A percentile compares a stretch with the other conserved stretches of the same genome.
These are phyloP conservation scores for Pungitius pungitius DNA, from an alignment of 2,113 vertebrate genomes.

Conservation along the genomic window DNA sequence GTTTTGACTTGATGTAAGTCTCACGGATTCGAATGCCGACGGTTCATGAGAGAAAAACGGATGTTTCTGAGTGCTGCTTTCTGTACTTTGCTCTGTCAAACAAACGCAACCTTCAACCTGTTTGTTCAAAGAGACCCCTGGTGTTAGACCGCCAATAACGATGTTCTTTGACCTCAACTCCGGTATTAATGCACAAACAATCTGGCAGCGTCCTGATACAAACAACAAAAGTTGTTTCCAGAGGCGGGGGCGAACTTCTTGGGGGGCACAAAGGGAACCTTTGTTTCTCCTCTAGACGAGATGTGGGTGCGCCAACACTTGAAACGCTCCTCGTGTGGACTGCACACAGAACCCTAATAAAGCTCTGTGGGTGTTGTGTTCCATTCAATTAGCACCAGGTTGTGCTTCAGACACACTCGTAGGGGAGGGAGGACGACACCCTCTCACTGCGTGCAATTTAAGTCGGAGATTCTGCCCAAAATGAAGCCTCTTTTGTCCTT, in stretches of 20 bases:
- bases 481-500: constrained; percentile 34
- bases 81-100: constrained; percentile 34
- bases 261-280: constrained; percentile 52
- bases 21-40: background rate
- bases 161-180: constrained; percentile 30
- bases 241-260: constrained; percentile 30
- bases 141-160: constrained; percentile 7
- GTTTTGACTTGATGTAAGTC: background rate
- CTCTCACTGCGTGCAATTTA: constrained; percentile 2
- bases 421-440: constrained; percentile 27
- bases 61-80: background rate
- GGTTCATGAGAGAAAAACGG: background rate
- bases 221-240: constrained; percentile 37
- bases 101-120: constrained; percentile 49
- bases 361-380: constrained; percentile 62
- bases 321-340: constrained; percentile 58
- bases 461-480: constrained; percentile 52
- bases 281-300: constrained; percentile 65
- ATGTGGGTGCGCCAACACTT: constrained; percentile 53
- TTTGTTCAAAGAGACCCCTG: constrained; percentile 20
- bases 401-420: constrained; percentile 54
- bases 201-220: background rate
- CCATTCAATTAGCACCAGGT: constrained; percentile 55
- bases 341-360: constrained; percentile 54
- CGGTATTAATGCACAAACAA: constrained; percentile 7